Conservation (phyloP, 2,797 vertebrate species). For the Eidolon dupreanum region DNA sequence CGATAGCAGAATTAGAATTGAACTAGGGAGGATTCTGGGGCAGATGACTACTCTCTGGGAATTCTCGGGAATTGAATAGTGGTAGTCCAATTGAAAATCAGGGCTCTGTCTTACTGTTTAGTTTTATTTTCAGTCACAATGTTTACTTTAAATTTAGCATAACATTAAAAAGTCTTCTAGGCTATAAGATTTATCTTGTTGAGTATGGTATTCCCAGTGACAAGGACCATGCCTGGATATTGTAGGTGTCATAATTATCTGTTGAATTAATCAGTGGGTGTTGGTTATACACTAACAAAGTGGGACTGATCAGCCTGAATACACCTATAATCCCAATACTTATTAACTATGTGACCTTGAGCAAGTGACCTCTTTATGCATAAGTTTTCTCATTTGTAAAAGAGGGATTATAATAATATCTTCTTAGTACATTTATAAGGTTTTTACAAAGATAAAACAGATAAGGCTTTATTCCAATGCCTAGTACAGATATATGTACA, state of each 20-base stretch:
- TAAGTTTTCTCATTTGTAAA: not conserved
- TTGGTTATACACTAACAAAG: not conserved
- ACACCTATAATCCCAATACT: not conserved
- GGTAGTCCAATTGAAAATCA: not conserved
- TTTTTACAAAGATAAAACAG: not conserved
- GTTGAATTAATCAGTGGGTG: not conserved
- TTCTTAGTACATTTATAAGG: not conserved
- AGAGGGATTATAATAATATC: not conserved
- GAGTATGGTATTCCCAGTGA: not conserved
- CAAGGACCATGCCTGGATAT: too few species aligned
- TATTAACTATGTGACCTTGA: not conserved
- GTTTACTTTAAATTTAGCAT: conserved; percentile 2
- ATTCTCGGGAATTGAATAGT: not conserved
- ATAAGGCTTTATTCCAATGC: not conserved
- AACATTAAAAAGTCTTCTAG: not conserved
- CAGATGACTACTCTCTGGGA: not conserved
- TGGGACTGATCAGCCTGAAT: not conserved
- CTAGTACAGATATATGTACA: not conserved
- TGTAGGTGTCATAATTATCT: not conserved
- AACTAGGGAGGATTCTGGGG: not conserved
- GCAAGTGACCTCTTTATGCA: not conserved
- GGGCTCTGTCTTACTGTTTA: not conserved
- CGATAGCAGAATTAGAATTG: not conserved
- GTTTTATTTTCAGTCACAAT: not conserved
- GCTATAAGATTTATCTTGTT: not conserved